Evolutionary conservation across 2,113 vertebrate genomes (phyloP).

Genomic region (Hippocampus guttulatus): DNA sequence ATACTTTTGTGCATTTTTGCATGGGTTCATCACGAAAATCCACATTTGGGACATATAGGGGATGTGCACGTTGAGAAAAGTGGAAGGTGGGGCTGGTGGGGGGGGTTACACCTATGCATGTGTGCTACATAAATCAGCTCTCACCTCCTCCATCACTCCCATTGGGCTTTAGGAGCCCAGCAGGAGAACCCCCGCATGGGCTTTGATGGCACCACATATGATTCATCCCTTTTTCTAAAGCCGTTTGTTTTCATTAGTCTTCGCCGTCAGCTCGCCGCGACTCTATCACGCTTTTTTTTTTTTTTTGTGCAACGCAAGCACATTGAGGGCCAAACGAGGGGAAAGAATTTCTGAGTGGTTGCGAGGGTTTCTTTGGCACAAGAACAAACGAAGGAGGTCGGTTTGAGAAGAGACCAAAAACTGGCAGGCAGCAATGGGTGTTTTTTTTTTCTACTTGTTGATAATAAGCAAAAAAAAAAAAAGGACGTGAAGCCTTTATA

Average conservation of each 20-base stretch:
- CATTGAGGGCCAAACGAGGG: conserved; percentile 55
- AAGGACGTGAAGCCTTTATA: not conserved
- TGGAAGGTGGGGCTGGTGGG: not conserved
- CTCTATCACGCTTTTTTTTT: conserved; percentile 29
- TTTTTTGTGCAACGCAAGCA: conserved; percentile 58
- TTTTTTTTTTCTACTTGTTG: conserved; percentile 53
- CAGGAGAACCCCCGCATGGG: conserved; percentile 50
- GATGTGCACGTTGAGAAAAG: not conserved
- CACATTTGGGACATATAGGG: not conserved
- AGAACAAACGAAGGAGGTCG: conserved; percentile 57
- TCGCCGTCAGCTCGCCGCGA: conserved; percentile 46
- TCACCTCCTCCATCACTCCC: conserved; percentile 65
- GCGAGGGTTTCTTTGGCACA: conserved; percentile 54
- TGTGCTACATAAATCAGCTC: conserved; percentile 52
- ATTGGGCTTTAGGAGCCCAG: conserved; percentile 62
- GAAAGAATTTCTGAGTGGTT: conserved; percentile 54
- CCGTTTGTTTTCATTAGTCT: conserved; percentile 69
- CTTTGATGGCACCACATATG: conserved; percentile 64
- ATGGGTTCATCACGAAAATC: not conserved
- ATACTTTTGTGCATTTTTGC: not conserved
- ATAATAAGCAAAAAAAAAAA: not conserved
- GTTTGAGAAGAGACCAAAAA: conserved; percentile 45
- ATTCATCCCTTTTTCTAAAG: conserved; percentile 55
- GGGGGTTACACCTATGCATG: conserved; percentile 17
- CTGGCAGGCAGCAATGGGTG: conserved; percentile 28